Base-by-base conservation (phyloP, 2,113 vertebrate genomes). In the Mustela nigripes region DNA sequence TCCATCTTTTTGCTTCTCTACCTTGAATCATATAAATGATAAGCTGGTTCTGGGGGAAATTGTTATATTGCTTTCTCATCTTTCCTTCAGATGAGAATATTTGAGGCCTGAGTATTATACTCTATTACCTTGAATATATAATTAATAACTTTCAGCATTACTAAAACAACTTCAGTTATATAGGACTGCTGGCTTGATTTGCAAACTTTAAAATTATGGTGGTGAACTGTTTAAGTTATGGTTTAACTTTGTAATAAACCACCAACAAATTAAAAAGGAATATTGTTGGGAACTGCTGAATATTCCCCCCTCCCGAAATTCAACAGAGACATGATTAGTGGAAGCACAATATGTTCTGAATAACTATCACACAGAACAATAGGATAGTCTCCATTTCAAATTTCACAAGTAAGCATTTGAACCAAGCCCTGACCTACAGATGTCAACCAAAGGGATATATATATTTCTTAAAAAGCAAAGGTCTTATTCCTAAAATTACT, bases 201-300 rank as follows among this genome's bases (percentile, higher is more conserved):
- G 50, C n/a, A 91, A 94, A 94, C 14, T 22, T 95, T 62, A 81
- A 87, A 74, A 78, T 60, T 92, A 24, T 58, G 28, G 22, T 62
- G 53, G 74, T 71, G 8, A 83, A 58, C 31, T 79, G 36, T 60
- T 50, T 79, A 63, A 78, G n/a, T 65, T 88, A 74, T 22, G 58
- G 14, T 36, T 94, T 71, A 39, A 39, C 84, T 95, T 81, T 97
- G 53, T 42, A 79, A 18, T 69, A 79, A 96, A 26, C 21, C 31
- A 89, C n/a, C 21, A 76, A 58, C 31, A 71, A 28, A 83, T 90
- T 93, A 33, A 89, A 76, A 80, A 88, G 33, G 12, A 39, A 67
- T 36, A 62, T 67, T 93, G 39, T 28, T 91, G 18, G 33, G 69
- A 88, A 45, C 62, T 91, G 42, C 31, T 58, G 31, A 93, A 80